These are phyloP conservation scores for Bettongia penicillata DNA, from an alignment of 2,113 vertebrate genomes.

Conservation along the genomic window DNA sequence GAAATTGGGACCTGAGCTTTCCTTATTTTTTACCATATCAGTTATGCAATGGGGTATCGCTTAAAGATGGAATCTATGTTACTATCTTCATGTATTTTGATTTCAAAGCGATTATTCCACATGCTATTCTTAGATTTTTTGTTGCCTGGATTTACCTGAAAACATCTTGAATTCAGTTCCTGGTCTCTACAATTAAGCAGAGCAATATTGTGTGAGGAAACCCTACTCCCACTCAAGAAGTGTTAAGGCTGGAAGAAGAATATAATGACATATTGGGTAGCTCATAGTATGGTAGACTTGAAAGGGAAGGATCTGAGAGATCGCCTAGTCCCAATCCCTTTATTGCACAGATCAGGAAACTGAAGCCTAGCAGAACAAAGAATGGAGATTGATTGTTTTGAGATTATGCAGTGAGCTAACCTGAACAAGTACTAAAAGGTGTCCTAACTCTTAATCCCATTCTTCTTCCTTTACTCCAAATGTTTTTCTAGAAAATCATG, in stretches of 20 bases:
- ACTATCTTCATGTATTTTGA: neutral
- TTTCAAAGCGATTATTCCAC: neutral
- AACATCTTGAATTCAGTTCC: neutral
- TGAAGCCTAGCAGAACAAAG: neutral
- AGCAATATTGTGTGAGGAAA: neutral
- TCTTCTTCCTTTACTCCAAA: neutral
- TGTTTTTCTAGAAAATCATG: neutral
- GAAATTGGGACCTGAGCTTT: neutral
- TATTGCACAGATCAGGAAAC: neutral
- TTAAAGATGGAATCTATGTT: neutral
- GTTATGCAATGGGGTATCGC: neutral
- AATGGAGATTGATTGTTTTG: neutral
- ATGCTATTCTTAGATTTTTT: neutral
- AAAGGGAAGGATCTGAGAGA: neutral
- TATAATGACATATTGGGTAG: neutral
- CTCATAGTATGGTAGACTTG: neutral
- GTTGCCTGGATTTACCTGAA: neutral
- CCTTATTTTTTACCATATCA: neutral
- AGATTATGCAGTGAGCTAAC: neutral
- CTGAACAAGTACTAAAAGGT: neutral
- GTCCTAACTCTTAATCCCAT: neutral
- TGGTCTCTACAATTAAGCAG: neutral
- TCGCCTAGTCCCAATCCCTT: neutral
- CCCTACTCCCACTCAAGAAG: neutral
- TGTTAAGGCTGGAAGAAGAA: neutral